phyloP scores from a whole-genome alignment of 2,888 invertebrate species.

The Drosophila melanosoma region DNA sequence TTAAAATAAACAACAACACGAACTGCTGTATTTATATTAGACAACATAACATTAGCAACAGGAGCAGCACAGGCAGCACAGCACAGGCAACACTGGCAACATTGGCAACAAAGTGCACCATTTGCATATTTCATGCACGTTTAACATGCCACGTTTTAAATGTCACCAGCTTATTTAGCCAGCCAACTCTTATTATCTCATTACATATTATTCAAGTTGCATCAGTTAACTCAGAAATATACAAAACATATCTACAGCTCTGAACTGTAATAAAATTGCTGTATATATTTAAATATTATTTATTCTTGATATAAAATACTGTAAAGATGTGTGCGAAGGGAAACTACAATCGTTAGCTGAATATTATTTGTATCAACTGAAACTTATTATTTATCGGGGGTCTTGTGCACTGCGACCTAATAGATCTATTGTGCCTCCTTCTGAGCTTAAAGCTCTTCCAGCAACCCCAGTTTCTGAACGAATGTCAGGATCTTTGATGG shows the following conservation, averaged over 20 bases:
- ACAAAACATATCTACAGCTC: neutral
- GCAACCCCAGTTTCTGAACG: no score
- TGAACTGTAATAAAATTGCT: neutral
- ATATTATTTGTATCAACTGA: no score
- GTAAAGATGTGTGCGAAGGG: neutral
- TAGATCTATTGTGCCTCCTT: no score
- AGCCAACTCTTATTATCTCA: constrained; percentile 14
- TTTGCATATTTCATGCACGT: constrained; percentile 76
- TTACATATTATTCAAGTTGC: constrained; percentile 15
- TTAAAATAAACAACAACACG: constrained; percentile 53
- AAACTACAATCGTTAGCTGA: neutral
- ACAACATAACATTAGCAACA: constrained; percentile 32
- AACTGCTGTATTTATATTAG: constrained; percentile 17
- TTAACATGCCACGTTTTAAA: constrained; percentile 65
- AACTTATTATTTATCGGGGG: no score
- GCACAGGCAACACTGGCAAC: constrained; percentile 1
- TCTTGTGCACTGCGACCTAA: no score
- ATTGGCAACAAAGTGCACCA: constrained; percentile 54
- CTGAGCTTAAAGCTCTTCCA: no score
- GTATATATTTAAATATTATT: neutral
- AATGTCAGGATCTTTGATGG: no score
- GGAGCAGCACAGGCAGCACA: constrained; percentile 1
- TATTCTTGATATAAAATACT: neutral
- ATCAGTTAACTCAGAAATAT: neutral
- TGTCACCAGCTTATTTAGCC: constrained; percentile 45